Evolutionary conservation across 2,888 invertebrate species (phyloP).

Genomic region (Subacronicta megacephala): DNA sequence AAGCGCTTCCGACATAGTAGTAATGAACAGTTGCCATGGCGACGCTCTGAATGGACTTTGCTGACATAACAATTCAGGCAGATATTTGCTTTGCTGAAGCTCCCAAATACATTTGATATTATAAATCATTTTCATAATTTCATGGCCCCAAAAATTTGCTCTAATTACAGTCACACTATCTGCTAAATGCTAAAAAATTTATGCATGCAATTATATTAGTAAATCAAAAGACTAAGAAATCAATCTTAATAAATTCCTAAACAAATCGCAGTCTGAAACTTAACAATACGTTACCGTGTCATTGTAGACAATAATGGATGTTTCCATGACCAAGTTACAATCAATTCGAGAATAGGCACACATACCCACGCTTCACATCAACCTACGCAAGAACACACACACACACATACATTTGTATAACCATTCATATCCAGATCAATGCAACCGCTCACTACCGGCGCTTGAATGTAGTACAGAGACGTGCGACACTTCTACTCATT

Average conservation of each 20-base stretch:
- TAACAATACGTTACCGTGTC: constrained; percentile 10
- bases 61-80: no score
- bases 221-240: no score
- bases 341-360: constrained; percentile 35
- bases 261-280: neutral
- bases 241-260: no score
- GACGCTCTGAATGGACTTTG: constrained; percentile 49
- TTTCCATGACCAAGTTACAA: constrained; percentile 40
- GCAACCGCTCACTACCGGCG: constrained; percentile 34
- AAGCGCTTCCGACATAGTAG: constrained; percentile 36
- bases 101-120: constrained; percentile 10
- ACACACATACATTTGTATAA: constrained; percentile 20
- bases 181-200: no score
- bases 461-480: constrained; percentile 30
- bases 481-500: constrained; percentile 11
- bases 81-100: constrained; percentile 14
- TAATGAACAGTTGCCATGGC: constrained; percentile 55
- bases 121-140: neutral
- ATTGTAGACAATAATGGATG: constrained; percentile 22
- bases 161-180: no score
- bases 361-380: constrained; percentile 6
- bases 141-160: no score
- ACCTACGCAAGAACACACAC: constrained; percentile 8
- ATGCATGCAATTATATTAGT: no score
- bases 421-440: constrained; percentile 45